Conservation (phyloP, 2,113 vertebrate genomes). For the Megaceryle torquata region DNA sequence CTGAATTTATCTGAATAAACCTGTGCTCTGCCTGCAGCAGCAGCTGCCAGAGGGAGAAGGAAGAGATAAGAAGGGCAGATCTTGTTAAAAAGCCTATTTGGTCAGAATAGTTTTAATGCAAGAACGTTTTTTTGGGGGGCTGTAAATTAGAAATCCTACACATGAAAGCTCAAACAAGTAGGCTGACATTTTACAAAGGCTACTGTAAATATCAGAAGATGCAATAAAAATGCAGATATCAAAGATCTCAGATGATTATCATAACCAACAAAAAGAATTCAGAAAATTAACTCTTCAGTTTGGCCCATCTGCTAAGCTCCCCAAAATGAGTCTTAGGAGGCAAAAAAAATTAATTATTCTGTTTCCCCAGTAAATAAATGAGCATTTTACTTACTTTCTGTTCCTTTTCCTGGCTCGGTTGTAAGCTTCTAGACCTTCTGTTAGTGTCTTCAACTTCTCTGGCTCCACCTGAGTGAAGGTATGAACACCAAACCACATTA, state of each 20-base stretch:
- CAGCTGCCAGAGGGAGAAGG: not conserved
- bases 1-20: not conserved
- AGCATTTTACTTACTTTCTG: slow-evolving; percentile 86
- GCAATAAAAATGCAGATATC: not conserved
- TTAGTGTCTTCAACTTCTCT: slow-evolving; percentile 95
- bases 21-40: not conserved
- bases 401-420: slow-evolving; percentile 89
- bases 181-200: not conserved
- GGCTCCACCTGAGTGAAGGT: slow-evolving; percentile 88
- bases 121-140: not conserved
- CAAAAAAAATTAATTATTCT: not conserved
- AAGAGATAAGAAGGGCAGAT: not conserved
- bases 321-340: not conserved
- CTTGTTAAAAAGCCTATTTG: not conserved
- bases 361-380: not conserved
- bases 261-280: not conserved
- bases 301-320: not conserved
- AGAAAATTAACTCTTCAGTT: not conserved
- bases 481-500: slow-evolving; percentile 72
- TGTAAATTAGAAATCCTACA: not conserved
- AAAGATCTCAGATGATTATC: not conserved
- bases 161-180: not conserved
- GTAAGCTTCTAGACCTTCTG: slow-evolving; percentile 94
- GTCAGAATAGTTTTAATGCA: not conserved
- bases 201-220: not conserved